Percentiles rank a stretch among this genome's conserved stretches.
These are phyloP conservation scores for Cyclophora albipunctata DNA, from an alignment of 2,888 invertebrate genomes.

Conservation along the genomic window DNA sequence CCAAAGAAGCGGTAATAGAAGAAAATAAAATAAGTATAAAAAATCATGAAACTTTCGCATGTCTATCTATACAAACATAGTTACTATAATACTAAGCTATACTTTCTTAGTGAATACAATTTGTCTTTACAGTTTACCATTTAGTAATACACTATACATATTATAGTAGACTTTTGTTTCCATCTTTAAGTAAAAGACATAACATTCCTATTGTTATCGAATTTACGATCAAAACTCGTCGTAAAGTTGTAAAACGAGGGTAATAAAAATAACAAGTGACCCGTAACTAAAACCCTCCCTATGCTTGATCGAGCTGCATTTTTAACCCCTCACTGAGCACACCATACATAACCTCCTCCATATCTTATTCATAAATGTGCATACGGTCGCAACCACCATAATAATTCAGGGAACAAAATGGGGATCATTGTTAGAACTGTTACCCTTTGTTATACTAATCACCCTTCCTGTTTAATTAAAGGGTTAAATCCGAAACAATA, in stretches of 20 bases:
- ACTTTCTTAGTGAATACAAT: too few relatives aligned
- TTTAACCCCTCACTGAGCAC: conserved; percentile 49
- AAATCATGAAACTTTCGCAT: too few relatives aligned
- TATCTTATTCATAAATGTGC: conserved; percentile 59
- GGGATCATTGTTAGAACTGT: conserved; percentile 28
- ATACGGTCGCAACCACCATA: conserved; percentile 38
- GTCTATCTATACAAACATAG: too few relatives aligned
- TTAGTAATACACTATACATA: too few relatives aligned
- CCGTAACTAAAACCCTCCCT: conserved; percentile 12
- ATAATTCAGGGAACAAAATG: conserved; percentile 37
- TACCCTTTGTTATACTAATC: conserved; percentile 21
- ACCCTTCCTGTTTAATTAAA: background rate
- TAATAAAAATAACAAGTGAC: conserved; percentile 6
- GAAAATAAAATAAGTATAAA: too few relatives aligned
- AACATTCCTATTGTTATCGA: too few relatives aligned
- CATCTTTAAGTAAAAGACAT: too few relatives aligned
- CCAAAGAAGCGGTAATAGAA: too few relatives aligned
- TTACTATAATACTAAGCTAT: too few relatives aligned
- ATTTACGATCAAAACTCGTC: too few relatives aligned
- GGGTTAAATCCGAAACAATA: background rate
- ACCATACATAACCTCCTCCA: conserved; percentile 38
- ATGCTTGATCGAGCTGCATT: conserved; percentile 25
- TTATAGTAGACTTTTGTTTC: too few relatives aligned
- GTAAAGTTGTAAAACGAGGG: conserved; percentile 2
- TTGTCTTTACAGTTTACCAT: too few relatives aligned